Base-by-base conservation (phyloP, 2,888 invertebrate species). In the Agelastica alni region DNA sequence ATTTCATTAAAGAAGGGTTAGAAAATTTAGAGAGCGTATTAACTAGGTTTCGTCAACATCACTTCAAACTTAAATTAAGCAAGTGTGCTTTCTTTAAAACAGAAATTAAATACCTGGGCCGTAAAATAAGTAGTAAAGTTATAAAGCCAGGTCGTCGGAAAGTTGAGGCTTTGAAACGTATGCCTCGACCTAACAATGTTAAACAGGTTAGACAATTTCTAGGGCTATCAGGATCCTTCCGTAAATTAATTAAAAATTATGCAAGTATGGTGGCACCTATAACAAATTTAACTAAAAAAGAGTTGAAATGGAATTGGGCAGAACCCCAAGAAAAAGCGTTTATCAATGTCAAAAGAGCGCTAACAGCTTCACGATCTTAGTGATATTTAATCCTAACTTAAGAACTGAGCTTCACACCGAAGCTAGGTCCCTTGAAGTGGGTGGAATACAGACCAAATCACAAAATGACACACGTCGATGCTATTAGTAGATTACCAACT, bases 181-280 rank as follows among this genome's bases (percentile, higher is more conserved):
- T 64, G 46, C 6, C 3, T 12, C 17, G 28, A 12, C 63, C 63
- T 4, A 12, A 17, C 10, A 62, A 30, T 16, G 55, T 61, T 7
- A 58, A 53, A 42, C 44, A 64, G 48, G 32, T 63, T 5, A 48
- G 61, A 14, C 62, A 63, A 44, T 64, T 64, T 49, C 43, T 64
- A 22, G 61, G 63, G 14, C 32, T 64, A 13, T 12, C 58, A 3
- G 52, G 61, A 20, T 64, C 53, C 46, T 64, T 64, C 41, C 51
- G 58, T 3, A 59, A 57, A 52, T 59, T 59, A 46, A 43, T 58
- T 7, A 47, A 49, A 37, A 44, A 59, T 42, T 63, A 48, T 30
- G 53, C 60, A 3, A 28, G 1, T 6, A 59, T 60, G 9, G 55
- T 36, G 1, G 47, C 49, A 48, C 62, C 61, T 6, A 32, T 63